Evolutionary conservation across 2,113 vertebrate genomes (phyloP).

Genomic region (Dicerorhinus sumatrensis): DNA sequence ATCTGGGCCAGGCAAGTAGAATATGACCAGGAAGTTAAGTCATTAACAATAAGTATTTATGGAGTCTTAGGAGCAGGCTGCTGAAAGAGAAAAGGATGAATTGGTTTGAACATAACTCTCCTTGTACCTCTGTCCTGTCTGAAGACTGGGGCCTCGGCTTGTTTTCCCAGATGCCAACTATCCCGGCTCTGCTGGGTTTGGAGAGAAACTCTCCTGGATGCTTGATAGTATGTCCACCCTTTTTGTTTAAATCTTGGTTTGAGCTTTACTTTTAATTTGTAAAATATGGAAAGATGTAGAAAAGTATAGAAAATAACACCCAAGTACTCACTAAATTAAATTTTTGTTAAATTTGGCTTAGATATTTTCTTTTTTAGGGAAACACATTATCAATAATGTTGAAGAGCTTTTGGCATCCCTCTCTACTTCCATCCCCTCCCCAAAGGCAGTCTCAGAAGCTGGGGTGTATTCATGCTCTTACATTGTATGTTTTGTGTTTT

Average conservation of each 20-base stretch:
- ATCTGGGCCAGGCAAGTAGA: background rate
- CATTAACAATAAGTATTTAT: background rate
- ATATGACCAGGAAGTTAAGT: background rate
- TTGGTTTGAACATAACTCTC: background rate
- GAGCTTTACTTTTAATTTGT: background rate
- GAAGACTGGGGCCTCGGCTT: background rate
- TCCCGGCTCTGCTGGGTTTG: background rate
- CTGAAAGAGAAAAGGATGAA: background rate
- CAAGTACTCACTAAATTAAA: background rate
- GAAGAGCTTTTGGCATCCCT: background rate
- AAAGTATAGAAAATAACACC: slow-evolving; percentile 3
- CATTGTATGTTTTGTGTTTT: background rate
- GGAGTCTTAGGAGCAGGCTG: background rate
- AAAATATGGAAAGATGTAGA: background rate
- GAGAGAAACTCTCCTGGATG: background rate
- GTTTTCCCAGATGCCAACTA: background rate
- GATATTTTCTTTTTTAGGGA: background rate
- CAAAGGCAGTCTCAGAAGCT: background rate
- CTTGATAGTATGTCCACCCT: background rate
- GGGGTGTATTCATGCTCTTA: background rate
- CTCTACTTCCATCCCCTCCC: background rate
- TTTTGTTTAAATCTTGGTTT: background rate
- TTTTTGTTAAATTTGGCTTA: background rate
- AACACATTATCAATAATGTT: background rate
- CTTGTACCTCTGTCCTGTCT: background rate